phyloP scores from a whole-genome alignment of 2,113 vertebrate species.

The Epinephelus cyanopodus region DNA sequence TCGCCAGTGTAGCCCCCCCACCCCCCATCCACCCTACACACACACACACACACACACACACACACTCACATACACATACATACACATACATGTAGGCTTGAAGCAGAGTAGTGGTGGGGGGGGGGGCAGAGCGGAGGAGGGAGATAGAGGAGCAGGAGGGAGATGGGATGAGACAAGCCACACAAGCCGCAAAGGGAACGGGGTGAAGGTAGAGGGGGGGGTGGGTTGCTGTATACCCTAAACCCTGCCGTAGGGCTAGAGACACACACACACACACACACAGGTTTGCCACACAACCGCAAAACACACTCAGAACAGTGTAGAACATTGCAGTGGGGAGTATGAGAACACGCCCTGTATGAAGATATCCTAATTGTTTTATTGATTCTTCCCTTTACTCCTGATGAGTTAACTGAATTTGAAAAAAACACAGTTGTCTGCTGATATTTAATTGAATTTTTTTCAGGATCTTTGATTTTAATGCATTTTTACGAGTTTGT shows the following conservation, averaged over 20 bases:
- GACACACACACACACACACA: slow-evolving; percentile 30
- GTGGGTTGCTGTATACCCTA: slow-evolving; percentile 68
- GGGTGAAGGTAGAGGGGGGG: slow-evolving; percentile 56
- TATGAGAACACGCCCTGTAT: slow-evolving; percentile 20
- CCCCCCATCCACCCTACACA: background rate
- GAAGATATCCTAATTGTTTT: slow-evolving; percentile 28
- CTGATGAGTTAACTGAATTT: slow-evolving; percentile 28
- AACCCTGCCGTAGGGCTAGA: slow-evolving; percentile 77
- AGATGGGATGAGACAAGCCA: slow-evolving; percentile 82
- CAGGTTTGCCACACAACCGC: slow-evolving; percentile 64
- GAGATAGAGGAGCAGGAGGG: slow-evolving; percentile 70
- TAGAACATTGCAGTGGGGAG: slow-evolving; percentile 54
- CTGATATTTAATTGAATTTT: background rate
- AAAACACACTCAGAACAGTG: slow-evolving; percentile 51
- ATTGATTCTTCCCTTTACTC: background rate
- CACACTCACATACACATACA: background rate
- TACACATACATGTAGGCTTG: slow-evolving; percentile 46
- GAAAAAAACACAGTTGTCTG: background rate
- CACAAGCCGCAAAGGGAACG: slow-evolving; percentile 78
- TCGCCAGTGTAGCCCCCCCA: slow-evolving; percentile 19
- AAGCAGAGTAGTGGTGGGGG: slow-evolving; percentile 41
- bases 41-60: background rate
- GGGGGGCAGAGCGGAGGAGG: slow-evolving; percentile 28
- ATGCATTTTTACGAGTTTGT: slow-evolving; percentile 8
- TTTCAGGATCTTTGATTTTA: slow-evolving; percentile 12